A percentile compares a stretch with the other conserved stretches of the same genome.
Conservation (phyloP, 2,113 vertebrate genomes). For the Nettapus auritus region DNA sequence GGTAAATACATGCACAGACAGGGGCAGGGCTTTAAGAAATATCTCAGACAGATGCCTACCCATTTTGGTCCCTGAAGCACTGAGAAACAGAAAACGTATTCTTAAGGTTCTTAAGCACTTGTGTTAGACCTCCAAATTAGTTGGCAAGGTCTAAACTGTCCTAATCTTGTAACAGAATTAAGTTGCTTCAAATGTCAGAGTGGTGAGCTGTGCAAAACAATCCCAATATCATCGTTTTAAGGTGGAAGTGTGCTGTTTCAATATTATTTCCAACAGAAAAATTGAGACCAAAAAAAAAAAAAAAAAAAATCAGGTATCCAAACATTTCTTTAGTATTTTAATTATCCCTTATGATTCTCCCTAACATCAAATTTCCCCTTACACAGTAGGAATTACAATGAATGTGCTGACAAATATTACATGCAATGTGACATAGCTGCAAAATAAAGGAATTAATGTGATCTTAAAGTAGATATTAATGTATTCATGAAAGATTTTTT, state of each 20-base stretch:
- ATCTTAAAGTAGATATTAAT: background rate
- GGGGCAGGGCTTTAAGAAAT: background rate
- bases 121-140: background rate
- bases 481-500: background rate
- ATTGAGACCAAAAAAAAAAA: background rate
- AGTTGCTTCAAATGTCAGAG: background rate
- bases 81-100: background rate
- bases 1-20: background rate
- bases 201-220: background rate
- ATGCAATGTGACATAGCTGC: constrained; percentile 3
- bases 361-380: constrained; percentile 28
- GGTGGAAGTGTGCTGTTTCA: background rate
- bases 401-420: constrained; percentile 30
- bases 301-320: background rate
- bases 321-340: constrained; percentile 32
- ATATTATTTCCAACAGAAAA: background rate
- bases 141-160: background rate
- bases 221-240: background rate
- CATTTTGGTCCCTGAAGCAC: background rate
- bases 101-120: background rate
- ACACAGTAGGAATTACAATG: background rate
- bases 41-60: background rate
- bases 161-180: background rate
- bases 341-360: constrained; percentile 38
- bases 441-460: background rate